Evolutionary conservation across 2,797 vertebrate genomes (phyloP), one percentile per base, ranked within the genome.

Genomic region (Sebastolobus alascanus): DNA sequence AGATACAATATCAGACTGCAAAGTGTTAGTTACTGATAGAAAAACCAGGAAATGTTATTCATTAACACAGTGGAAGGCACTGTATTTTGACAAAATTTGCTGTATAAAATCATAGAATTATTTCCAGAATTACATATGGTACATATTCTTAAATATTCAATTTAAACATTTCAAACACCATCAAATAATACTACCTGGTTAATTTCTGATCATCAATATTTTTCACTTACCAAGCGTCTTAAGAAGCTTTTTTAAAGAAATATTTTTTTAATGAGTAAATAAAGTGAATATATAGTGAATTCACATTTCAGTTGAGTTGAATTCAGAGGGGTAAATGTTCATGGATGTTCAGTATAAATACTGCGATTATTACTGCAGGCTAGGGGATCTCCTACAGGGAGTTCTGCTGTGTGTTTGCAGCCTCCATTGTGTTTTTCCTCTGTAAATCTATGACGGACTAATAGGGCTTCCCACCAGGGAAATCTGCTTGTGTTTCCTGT

Each of bases 401-500:
- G 81, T 84, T 86, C 67, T 81, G 73, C 72, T 77, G 70, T 75
- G 37, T 82, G 73, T 82, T 90, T 68, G 64, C 64, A 55, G 71
- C 71, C 69, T 80, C 74, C 74, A 83, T 86, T 90, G 85, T 90
- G 86, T 89, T 92, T 89, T 89, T 84, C 66, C 76, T 87, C 85
- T 73, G 78, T 88, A 84, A 91, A 89, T 84, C 88, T 84, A 73
- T 86, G 86, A 84, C 80, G 76, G 73, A 86, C 89, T 89, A 91
- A 87, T 84, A 82, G 81, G 66, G 87, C 84, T 84, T 88, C 84
- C 82, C 92, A 92, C 86, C 37, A 82, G 92, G 93, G 86, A 92
- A 92, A 92, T 87, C 88, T 87, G 75, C 77, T 67, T 63, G 84
- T 73, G 82, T 88, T 94, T 94, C 93, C 90, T 92, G 89, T 92